Percentiles rank a stretch among this genome's conserved stretches.
These are phyloP conservation scores for Potamilus streckersoni DNA, from an alignment of 1,140 invertebrate genomes.

Conservation along the genomic window DNA sequence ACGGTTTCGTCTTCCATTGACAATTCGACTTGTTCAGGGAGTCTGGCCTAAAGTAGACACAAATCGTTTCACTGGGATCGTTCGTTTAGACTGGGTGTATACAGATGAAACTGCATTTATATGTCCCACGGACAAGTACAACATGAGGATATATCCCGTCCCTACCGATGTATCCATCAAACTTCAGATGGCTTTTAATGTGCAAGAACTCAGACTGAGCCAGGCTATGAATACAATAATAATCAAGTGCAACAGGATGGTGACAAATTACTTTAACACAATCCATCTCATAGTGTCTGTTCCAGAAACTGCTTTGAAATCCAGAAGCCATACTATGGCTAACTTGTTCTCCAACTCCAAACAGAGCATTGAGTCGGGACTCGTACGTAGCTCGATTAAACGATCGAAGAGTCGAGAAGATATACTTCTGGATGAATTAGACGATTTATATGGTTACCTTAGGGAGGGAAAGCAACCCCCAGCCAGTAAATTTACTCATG, in stretches of 20 bases:
- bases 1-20: conserved; percentile 86
- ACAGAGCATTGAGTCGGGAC: conserved; percentile 10
- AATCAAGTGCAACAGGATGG: conserved; percentile 82
- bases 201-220: conserved; percentile 81
- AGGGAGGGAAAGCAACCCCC: conserved; percentile 86
- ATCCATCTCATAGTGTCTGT: conserved; percentile 72
- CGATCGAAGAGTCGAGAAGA: conserved; percentile 70
- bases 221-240: conserved; percentile 84
- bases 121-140: conserved; percentile 76
- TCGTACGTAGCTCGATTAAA: conserved; percentile 28
- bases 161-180: conserved; percentile 88
- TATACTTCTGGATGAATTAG: conserved; percentile 87
- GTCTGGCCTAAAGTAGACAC: conserved; percentile 77
- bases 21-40: conserved; percentile 89
- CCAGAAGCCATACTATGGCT: conserved; percentile 51
- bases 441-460: conserved; percentile 97
- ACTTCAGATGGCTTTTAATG: conserved; percentile 85
- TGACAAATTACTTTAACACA: conserved; percentile 85
- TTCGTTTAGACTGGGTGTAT: conserved; percentile 83
- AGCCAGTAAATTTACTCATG: conserved; percentile 48
- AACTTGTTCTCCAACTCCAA: conserved; percentile 51
- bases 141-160: conserved; percentile 81
- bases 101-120: conserved; percentile 80
- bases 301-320: conserved; percentile 54
- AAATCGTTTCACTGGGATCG: conserved; percentile 73